Evolutionary conservation across 2,797 vertebrate genomes (phyloP).

Genomic region (Phrynocephalus forsythii): DNA sequence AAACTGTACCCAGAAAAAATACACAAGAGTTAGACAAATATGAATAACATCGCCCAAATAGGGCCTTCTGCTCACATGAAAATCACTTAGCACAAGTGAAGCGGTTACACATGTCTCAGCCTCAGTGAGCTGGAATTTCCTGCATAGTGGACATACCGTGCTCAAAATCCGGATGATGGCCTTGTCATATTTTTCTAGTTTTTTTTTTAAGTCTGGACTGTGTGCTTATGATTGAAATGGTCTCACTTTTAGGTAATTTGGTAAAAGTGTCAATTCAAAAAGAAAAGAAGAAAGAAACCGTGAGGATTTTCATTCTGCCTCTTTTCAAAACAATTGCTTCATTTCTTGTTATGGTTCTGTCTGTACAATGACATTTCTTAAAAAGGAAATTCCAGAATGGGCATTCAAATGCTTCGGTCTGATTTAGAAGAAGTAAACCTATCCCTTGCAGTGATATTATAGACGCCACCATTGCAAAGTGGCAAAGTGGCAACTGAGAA

Average conservation of each 20-base stretch:
- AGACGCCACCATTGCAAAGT: neutral
- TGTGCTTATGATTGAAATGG: constrained; percentile 11
- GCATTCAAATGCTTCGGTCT: neutral
- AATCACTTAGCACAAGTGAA: constrained; percentile 54
- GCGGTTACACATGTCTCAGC: constrained; percentile 58
- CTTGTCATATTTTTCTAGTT: constrained; percentile 30
- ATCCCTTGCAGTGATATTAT: neutral
- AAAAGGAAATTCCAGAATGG: neutral
- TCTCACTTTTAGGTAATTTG: neutral
- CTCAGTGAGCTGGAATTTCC: constrained; percentile 73
- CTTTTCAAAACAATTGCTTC: constrained; percentile 5
- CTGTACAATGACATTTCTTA: neutral
- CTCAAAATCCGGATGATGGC: constrained; percentile 52
- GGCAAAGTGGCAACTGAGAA: neutral
- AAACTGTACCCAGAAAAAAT: constrained; percentile 17
- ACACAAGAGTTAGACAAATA: constrained; percentile 7
- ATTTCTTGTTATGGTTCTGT: neutral
- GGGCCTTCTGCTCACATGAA: constrained; percentile 49
- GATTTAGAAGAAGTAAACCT: neutral
- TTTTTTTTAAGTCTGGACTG: neutral
- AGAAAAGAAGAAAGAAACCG: neutral
- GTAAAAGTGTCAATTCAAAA: neutral
- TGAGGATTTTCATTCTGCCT: neutral
- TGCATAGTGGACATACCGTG: constrained; percentile 64
- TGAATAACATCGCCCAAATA: constrained; percentile 35